Conservation (phyloP, 2,113 vertebrate species). For the Motacilla tschutschensis region DNA sequence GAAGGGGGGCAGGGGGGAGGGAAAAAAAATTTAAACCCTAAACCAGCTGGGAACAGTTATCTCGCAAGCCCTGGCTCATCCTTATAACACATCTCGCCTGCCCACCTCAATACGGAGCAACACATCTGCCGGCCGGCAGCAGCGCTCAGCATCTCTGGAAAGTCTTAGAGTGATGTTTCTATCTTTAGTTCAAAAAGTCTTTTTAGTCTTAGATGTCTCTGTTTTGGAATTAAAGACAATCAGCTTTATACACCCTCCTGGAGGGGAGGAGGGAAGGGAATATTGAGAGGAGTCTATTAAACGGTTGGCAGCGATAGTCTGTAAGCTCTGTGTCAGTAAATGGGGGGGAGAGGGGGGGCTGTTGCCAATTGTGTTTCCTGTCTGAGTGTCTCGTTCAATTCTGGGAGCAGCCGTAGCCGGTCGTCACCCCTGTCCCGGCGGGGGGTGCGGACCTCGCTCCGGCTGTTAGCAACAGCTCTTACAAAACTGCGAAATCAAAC, state of each 20-base stretch:
- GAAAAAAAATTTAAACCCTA: not conserved
- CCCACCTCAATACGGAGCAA: not conserved
- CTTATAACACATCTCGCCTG: not conserved
- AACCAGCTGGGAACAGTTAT: conserved; percentile 61
- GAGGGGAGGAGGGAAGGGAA: not conserved
- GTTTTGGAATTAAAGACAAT: conserved; percentile 21
- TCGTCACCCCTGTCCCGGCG: not conserved
- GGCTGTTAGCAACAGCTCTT: not conserved
- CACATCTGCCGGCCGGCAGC: not conserved
- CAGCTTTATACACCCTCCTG: not conserved
- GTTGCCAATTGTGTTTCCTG: conserved; percentile 19
- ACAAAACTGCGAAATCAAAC: conserved; percentile 1
- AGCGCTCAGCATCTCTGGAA: not conserved
- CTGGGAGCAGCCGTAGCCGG: conserved; percentile 5
- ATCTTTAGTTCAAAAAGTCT: not conserved
- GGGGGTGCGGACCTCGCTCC: not conserved
- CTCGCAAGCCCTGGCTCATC: conserved; percentile 36
- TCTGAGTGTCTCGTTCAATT: not conserved
- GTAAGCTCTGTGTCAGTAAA: not conserved
- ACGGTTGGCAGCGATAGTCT: not conserved
- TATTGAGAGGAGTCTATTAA: not conserved
- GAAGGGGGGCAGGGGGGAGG: not conserved
- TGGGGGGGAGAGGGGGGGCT: not conserved
- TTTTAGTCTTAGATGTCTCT: not conserved
- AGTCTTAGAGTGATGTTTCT: not conserved